Evolutionary conservation across 2,113 vertebrate genomes (phyloP).

Genomic region (Delphinus delphis): DNA sequence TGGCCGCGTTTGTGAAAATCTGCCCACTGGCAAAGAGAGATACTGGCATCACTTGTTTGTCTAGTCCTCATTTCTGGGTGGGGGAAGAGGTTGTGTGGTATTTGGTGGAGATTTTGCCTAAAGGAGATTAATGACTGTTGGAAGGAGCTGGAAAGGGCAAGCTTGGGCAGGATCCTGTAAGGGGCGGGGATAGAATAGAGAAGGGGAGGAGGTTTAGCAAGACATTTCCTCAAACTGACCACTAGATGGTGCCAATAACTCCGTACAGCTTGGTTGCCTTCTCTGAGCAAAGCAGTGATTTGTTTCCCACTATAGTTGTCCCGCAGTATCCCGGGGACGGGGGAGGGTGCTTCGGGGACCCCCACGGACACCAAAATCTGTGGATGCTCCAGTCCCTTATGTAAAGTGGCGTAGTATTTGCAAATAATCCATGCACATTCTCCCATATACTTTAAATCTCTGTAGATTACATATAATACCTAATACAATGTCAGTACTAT

Average conservation of each 20-base stretch:
- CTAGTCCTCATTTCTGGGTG: background rate
- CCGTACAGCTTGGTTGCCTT: background rate
- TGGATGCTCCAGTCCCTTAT: background rate
- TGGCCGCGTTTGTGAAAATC: background rate
- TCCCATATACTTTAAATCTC: background rate
- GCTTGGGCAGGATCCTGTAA: too few species aligned
- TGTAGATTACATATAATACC: background rate
- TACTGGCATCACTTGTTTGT: background rate
- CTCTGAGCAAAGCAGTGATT: too few species aligned
- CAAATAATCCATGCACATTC: background rate
- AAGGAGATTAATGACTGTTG: background rate
- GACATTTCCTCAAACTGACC: background rate
- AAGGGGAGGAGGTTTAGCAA: background rate
- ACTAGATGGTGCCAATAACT: accelerated
- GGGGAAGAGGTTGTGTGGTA: background rate
- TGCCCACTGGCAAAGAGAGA: background rate
- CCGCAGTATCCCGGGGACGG: background rate
- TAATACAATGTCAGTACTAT: background rate
- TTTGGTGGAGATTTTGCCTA: background rate
- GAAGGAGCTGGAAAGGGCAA: too few species aligned
- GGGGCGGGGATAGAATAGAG: accelerated
- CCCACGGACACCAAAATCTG: background rate
- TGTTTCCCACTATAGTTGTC: background rate
- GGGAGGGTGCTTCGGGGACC: background rate
- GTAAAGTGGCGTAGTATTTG: background rate